phyloP scores from a whole-genome alignment of 2,797 vertebrate species.

The Ctenosaura bakeri region DNA sequence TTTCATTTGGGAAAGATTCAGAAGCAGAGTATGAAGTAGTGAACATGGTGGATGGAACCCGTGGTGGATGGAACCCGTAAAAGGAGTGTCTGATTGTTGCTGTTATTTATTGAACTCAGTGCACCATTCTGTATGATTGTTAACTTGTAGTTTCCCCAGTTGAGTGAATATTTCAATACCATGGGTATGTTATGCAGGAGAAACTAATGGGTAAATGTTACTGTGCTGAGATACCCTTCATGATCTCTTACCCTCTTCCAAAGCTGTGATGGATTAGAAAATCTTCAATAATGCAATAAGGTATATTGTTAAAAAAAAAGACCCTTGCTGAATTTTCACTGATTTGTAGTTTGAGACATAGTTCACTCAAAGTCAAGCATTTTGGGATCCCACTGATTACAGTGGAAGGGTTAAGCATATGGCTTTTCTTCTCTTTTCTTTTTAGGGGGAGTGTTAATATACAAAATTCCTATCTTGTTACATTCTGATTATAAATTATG shows the following conservation, averaged over 20 bases:
- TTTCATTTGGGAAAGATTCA: neutral
- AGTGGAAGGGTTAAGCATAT: neutral
- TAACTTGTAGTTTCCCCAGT: neutral
- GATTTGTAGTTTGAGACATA: neutral
- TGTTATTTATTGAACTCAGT: too few relatives aligned
- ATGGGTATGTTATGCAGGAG: neutral
- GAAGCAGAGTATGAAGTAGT: too few relatives aligned
- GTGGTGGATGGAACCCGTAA: neutral
- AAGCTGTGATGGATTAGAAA: too few relatives aligned
- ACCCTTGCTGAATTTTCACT: neutral
- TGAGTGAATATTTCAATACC: neutral
- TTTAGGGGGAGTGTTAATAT: neutral
- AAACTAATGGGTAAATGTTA: too few relatives aligned
- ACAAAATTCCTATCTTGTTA: neutral
- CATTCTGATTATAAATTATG: neutral
- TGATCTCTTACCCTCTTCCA: too few relatives aligned
- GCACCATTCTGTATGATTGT: neutral
- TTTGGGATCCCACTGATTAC: conserved; percentile 6
- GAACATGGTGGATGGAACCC: neutral
- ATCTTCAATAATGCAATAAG: too few relatives aligned
- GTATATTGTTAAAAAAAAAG: too few relatives aligned
- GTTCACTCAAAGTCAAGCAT: neutral
- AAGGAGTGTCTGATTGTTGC: neutral
- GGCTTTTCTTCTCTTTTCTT: neutral
- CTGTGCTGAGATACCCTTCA: too few relatives aligned